Conservation (phyloP, 2,888 invertebrate species). For the Watsonalla cultraria region DNA sequence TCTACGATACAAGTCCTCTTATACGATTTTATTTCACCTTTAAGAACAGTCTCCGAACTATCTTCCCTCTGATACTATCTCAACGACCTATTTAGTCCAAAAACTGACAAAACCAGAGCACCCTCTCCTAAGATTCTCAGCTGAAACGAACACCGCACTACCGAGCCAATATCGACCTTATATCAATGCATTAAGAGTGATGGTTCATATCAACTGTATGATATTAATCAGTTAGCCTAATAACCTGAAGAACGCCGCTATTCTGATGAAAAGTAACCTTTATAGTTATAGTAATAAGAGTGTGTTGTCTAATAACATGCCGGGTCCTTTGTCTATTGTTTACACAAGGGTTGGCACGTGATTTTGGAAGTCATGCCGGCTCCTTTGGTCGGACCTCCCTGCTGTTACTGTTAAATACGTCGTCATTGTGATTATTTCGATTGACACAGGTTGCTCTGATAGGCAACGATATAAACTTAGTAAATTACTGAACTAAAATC, state of each 20-base stretch:
- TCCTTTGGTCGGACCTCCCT: slow-evolving; percentile 70
- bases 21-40: not conserved
- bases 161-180: not conserved
- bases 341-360: slow-evolving; percentile 74
- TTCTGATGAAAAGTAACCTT: not conserved
- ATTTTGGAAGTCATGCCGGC: slow-evolving; percentile 72
- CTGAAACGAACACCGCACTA: slow-evolving; percentile 24
- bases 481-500: slow-evolving; percentile 5
- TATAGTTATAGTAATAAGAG: slow-evolving; percentile 27
- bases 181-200: not conserved
- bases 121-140: slow-evolving; percentile 38
- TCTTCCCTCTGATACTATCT: slow-evolving; percentile 42
- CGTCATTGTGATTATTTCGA: slow-evolving; percentile 44
- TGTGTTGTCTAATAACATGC: slow-evolving; percentile 55
- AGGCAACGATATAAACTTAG: not conserved
- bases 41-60: slow-evolving; percentile 5
- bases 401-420: slow-evolving; percentile 63
- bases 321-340: slow-evolving; percentile 76
- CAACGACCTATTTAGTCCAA: slow-evolving; percentile 56
- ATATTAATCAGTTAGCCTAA: slow-evolving; percentile 62
- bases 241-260: slow-evolving; percentile 26
- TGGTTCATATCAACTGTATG: slow-evolving; percentile 14
- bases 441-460: slow-evolving; percentile 40
- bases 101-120: slow-evolving; percentile 45
- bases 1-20: too few relatives aligned